Percentiles rank a stretch among this genome's conserved stretches.
phyloP scores from a whole-genome alignment of 2,888 invertebrate genomes.

The Apamea monoglypha region DNA sequence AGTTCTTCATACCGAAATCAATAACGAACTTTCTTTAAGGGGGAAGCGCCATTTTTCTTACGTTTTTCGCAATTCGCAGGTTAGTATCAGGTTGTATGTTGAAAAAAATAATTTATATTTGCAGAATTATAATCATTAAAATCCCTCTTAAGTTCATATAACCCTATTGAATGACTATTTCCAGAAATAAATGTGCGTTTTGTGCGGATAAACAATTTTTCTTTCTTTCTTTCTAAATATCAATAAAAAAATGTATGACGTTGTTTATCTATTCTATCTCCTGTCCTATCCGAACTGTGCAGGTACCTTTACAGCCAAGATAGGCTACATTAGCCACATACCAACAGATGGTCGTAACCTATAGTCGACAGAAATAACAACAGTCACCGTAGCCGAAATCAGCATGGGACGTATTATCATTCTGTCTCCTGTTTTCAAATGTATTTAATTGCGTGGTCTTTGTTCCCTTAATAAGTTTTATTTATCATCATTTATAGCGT shows the following conservation, averaged over 20 bases:
- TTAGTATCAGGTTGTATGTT: background rate
- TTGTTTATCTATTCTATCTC: no score
- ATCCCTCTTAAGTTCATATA: background rate
- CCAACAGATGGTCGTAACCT: no score
- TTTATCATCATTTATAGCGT: slow-evolving; percentile 26
- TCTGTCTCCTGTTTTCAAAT: background rate
- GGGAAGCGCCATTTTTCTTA: background rate
- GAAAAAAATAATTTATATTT: background rate
- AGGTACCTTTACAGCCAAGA: no score
- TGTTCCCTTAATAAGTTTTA: slow-evolving; percentile 20
- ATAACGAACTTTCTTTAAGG: background rate
- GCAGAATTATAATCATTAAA: background rate
- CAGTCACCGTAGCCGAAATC: background rate
- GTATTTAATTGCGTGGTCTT: slow-evolving; percentile 2
- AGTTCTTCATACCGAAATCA: slow-evolving; percentile 2
- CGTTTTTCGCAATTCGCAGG: background rate
- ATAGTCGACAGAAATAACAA: background rate
- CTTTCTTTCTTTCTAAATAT: no score
- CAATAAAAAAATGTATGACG: background rate
- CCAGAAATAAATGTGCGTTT: background rate
- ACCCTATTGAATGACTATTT: background rate
- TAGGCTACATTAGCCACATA: no score
- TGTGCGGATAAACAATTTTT: no score
- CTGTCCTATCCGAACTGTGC: no score
- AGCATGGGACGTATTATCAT: background rate